A percentile compares a stretch with the other conserved stretches of the same genome.
Conservation (phyloP, 2,888 invertebrate species). For the Stenolophus ochropezus region DNA sequence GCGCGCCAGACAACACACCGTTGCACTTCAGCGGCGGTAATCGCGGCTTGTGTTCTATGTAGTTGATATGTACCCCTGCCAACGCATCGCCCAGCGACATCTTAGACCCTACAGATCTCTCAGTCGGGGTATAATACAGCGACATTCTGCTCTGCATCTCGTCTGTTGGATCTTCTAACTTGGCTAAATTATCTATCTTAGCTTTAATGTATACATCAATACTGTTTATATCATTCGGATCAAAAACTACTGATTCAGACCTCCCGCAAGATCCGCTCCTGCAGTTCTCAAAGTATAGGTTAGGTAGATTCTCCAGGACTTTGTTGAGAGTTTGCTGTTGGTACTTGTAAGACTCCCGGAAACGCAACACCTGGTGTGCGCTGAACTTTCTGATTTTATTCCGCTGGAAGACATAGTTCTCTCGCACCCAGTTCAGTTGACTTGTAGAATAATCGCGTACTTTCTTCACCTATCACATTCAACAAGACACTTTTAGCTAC, state of each 20-base stretch:
- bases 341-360: constrained; percentile 95
- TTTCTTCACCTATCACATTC: constrained; percentile 83
- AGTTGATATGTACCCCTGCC: constrained; percentile 81
- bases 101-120: constrained; percentile 77
- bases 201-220: constrained; percentile 82
- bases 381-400: constrained; percentile 96
- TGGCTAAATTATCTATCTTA: constrained; percentile 79
- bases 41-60: constrained; percentile 74
- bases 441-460: constrained; percentile 94
- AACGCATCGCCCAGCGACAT: constrained; percentile 71
- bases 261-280: constrained; percentile 87
- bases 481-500: background rate
- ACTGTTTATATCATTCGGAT: constrained; percentile 78
- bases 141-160: constrained; percentile 82
- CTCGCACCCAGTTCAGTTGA: constrained; percentile 94
- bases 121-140: constrained; percentile 89
- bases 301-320: constrained; percentile 93
- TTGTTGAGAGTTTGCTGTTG: constrained; percentile 97
- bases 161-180: constrained; percentile 74
- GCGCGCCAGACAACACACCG: constrained; percentile 62
- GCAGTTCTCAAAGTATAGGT: constrained; percentile 94
- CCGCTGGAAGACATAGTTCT: constrained; percentile 96
- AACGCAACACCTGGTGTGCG: constrained; percentile 90
- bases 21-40: constrained; percentile 61
- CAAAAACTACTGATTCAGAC: constrained; percentile 84